A percentile compares a stretch with the other conserved stretches of the same genome.
These are phyloP conservation scores for Axis porcinus DNA, from an alignment of 2,113 vertebrate species.

Conservation along the genomic window DNA sequence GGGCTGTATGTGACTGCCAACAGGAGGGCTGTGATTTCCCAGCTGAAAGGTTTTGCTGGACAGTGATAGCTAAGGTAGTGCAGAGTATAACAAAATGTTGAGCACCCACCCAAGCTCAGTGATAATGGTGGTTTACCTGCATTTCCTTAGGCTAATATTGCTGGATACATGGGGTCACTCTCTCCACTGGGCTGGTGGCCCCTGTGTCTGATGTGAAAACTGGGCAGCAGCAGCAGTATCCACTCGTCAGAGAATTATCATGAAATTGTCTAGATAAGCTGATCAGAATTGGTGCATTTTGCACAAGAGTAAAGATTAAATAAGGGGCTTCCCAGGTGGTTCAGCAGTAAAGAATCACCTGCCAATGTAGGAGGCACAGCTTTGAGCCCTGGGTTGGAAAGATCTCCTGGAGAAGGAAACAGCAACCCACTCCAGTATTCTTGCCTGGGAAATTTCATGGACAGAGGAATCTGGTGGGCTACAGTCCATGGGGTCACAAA, in stretches of 20 bases:
- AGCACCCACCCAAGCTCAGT: neutral
- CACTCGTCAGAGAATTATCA: accelerated
- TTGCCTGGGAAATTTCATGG: neutral
- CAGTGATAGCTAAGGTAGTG: accelerated
- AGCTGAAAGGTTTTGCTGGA: neutral
- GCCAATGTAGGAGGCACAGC: neutral
- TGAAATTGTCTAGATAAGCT: accelerated
- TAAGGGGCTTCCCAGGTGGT: neutral
- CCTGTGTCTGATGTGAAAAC: accelerated
- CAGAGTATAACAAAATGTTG: accelerated
- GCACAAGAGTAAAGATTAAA: neutral
- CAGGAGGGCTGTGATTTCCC: accelerated
- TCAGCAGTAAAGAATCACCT: neutral
- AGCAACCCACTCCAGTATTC: neutral
- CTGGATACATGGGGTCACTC: accelerated
- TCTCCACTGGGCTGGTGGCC: accelerated
- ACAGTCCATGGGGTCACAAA: neutral
- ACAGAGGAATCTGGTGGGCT: neutral
- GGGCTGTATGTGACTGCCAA: accelerated
- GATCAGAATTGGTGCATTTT: accelerated
- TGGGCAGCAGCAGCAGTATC: accelerated
- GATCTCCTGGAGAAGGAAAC: neutral
- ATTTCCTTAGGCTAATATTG: accelerated
- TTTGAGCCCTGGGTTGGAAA: neutral
- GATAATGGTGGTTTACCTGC: accelerated